A percentile compares a stretch with the other conserved stretches of the same genome.
These are phyloP conservation scores for Grapholita molesta DNA, from an alignment of 1,140 invertebrate species.

Conservation along the genomic window DNA sequence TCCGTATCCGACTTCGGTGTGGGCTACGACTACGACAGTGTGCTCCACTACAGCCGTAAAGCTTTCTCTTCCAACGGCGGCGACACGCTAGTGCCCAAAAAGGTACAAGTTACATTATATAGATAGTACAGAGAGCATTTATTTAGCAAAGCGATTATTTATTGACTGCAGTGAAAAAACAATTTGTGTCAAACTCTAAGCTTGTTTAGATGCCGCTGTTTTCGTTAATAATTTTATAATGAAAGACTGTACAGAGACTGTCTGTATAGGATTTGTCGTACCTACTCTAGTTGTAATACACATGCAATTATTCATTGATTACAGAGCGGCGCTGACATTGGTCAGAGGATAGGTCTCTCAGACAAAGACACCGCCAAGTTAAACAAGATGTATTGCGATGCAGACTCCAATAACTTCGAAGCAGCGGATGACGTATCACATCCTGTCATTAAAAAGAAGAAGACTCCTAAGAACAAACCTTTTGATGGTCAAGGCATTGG, in stretches of 20 bases:
- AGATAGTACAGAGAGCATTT: too few species aligned
- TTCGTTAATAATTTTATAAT: too few species aligned
- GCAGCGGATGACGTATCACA: conserved; percentile 33
- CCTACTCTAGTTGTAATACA: not conserved
- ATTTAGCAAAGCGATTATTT: too few species aligned
- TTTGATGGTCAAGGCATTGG: conserved; percentile 67
- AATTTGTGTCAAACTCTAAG: too few species aligned
- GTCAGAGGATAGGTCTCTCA: conserved; percentile 83
- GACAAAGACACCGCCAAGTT: conserved; percentile 83
- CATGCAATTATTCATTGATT: conserved; percentile 30
- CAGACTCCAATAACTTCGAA: conserved; percentile 36
- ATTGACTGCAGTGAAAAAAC: too few species aligned
- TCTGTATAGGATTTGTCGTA: not conserved
- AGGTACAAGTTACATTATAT: conserved; percentile 35
- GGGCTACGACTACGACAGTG: conserved; percentile 85
- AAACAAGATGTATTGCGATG: conserved; percentile 82
- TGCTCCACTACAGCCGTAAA: conserved; percentile 85
- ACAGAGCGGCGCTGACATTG: conserved; percentile 71
- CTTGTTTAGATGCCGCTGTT: too few species aligned
- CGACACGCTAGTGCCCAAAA: conserved; percentile 80
- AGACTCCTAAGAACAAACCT: conserved; percentile 57
- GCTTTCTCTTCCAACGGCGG: conserved; percentile 84
- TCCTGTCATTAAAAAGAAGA: conserved; percentile 39
- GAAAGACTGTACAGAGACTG: too few species aligned
- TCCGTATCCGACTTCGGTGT: conserved; percentile 82